A percentile compares a stretch with the other conserved stretches of the same genome.
Evolutionary conservation across 2,888 invertebrate genomes (phyloP).

Genomic region (Amphipyra tragopoginis): DNA sequence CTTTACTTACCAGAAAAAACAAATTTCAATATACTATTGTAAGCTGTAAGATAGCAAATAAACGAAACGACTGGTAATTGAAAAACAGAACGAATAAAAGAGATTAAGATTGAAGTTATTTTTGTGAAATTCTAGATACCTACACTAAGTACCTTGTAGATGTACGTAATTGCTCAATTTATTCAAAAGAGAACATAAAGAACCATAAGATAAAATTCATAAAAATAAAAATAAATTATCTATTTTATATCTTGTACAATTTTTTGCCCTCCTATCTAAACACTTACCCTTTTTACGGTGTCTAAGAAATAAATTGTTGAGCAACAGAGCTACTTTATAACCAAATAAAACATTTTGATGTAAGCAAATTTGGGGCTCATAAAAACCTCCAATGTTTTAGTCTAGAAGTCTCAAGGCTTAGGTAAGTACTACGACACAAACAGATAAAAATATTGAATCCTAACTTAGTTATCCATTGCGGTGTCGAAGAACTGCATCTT

Average conservation of each 20-base stretch:
- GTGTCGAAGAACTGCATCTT: not conserved
- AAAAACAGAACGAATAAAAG: too few species aligned
- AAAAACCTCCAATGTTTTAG: constrained; percentile 19
- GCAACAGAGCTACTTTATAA: constrained; percentile 37
- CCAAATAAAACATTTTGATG: constrained; percentile 43
- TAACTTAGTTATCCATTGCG: constrained; percentile 12
- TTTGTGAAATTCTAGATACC: too few species aligned
- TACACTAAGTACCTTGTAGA: too few species aligned
- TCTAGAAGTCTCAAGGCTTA: constrained; percentile 5
- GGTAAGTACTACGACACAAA: not conserved
- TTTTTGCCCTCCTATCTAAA: constrained; percentile 1
- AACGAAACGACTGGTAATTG: too few species aligned
- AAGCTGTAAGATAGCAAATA: too few species aligned
- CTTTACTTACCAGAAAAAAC: too few species aligned
- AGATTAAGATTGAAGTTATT: too few species aligned
- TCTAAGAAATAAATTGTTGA: constrained; percentile 22
- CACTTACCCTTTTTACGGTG: constrained; percentile 35
- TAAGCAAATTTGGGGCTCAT: constrained; percentile 41
- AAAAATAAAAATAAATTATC: constrained; percentile 1
- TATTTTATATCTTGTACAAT: constrained; percentile 5
- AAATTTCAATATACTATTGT: too few species aligned
- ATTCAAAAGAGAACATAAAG: not conserved
- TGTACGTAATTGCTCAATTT: not conserved
- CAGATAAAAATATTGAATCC: not conserved
- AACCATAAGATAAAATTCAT: not conserved